Evolutionary conservation across 2,797 vertebrate species (phyloP).

Genomic region (Corythornis leucogaster): DNA sequence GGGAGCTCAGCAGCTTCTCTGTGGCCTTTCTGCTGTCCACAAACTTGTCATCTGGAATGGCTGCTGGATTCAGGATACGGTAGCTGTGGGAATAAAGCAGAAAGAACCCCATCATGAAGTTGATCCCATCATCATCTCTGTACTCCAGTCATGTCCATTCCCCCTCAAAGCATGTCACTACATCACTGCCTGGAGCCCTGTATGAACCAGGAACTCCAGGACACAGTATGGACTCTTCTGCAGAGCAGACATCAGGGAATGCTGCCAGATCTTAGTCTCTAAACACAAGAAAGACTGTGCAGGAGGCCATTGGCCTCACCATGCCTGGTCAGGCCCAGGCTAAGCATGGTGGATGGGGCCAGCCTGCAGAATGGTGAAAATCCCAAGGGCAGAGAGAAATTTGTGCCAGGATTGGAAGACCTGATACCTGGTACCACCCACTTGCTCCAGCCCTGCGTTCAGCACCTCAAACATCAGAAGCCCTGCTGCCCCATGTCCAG

Average conservation of each 20-base stretch:
- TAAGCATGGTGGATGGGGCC: neutral
- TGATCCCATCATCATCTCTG: neutral
- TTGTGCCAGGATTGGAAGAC: neutral
- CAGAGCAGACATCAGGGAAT: neutral
- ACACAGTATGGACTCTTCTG: neutral
- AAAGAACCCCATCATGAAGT: neutral
- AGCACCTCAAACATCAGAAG: neutral
- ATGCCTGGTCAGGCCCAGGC: neutral
- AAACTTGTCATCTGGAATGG: slow-evolving; percentile 92
- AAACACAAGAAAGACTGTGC: neutral
- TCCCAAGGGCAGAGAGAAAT: neutral
- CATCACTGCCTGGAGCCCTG: neutral
- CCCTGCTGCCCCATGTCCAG: neutral
- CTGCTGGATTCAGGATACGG: slow-evolving; percentile 91
- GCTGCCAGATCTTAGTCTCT: neutral
- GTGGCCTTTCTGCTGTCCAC: slow-evolving; percentile 93
- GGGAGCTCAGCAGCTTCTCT: slow-evolving; percentile 88
- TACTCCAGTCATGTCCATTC: neutral
- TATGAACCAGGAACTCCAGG: neutral
- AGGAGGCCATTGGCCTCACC: neutral
- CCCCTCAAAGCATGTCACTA: neutral
- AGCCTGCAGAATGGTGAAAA: neutral
- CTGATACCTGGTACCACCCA: neutral
- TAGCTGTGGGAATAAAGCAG: slow-evolving; percentile 78
- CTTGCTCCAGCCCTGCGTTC: neutral